A percentile compares a stretch with the other conserved stretches of the same genome.
Conservation (phyloP, 2,888 invertebrate genomes). For the Colletes collaris region DNA sequence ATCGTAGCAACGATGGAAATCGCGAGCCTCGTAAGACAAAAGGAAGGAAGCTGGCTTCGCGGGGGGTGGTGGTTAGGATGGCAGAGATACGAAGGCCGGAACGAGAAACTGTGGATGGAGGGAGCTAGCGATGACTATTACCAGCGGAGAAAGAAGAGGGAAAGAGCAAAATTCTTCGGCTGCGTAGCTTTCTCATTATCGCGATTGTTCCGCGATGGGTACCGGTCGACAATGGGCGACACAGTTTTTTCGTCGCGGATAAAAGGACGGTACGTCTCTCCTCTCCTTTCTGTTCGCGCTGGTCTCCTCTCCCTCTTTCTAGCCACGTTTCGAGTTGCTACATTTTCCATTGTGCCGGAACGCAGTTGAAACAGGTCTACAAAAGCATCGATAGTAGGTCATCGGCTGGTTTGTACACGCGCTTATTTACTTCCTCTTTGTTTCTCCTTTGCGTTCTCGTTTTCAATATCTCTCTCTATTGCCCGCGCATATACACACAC, state of each 20-base stretch:
- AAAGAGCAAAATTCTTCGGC: conserved; percentile 68
- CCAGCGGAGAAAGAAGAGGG: neutral
- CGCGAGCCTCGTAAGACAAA: conserved; percentile 33
- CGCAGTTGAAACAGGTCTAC: conserved; percentile 61
- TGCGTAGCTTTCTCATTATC: conserved; percentile 81
- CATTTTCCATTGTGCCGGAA: conserved; percentile 58
- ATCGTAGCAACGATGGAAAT: conserved; percentile 28
- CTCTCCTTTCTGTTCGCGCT: conserved; percentile 3
- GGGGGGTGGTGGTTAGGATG: conserved; percentile 7
- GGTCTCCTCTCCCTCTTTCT: conserved; percentile 10
- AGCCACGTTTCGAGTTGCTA: conserved; percentile 50
- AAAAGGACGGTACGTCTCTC: conserved; percentile 41
- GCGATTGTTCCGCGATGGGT: conserved; percentile 78
- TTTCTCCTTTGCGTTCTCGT: neutral
- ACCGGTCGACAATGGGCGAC: conserved; percentile 77
- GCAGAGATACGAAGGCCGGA: conserved; percentile 8
- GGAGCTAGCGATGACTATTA: neutral
- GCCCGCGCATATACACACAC: neutral
- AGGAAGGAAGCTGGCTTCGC: conserved; percentile 17
- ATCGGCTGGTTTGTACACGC: conserved; percentile 56
- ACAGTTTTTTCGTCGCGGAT: conserved; percentile 75
- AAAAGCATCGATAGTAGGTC: conserved; percentile 67
- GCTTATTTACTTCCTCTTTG: conserved; percentile 50
- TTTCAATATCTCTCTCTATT: neutral
- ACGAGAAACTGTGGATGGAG: conserved; percentile 38